A percentile compares a stretch with the other conserved stretches of the same genome.
Conservation (phyloP, 2,797 vertebrate species). For the Cirrhinus molitorella region DNA sequence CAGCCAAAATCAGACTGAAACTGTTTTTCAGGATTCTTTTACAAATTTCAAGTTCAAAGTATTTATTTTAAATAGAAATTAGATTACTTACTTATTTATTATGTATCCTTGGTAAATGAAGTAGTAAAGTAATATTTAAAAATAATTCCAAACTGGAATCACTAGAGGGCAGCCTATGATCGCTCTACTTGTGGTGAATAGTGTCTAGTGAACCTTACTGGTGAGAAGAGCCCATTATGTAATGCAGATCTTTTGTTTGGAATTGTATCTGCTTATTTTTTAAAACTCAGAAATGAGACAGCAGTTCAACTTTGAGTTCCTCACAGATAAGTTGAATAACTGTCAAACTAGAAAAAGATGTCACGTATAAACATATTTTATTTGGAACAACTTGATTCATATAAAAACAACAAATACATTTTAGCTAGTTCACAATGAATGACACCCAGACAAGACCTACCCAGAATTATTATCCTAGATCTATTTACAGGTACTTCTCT, state of each 20-base stretch:
- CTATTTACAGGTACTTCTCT: not conserved
- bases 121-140: not conserved
- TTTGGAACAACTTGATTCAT: not conserved
- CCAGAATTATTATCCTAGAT: conserved; percentile 5
- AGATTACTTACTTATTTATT: not conserved
- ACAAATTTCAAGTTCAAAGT: not conserved
- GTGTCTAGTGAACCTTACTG: not conserved
- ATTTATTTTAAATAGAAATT: not conserved
- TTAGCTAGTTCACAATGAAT: not conserved
- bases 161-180: conserved; percentile 57
- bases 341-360: not conserved
- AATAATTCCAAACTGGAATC: not conserved
- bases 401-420: not conserved
- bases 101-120: not conserved
- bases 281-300: not conserved
- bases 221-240: not conserved
- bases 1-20: no score
- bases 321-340: not conserved
- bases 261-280: not conserved
- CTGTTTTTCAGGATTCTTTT: not conserved
- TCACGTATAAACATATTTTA: conserved; percentile 1
- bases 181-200: not conserved
- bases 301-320: not conserved
- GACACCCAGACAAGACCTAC: not conserved
- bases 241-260: conserved; percentile 19